Percentiles rank a stretch among this genome's conserved stretches.
Evolutionary conservation across 2,113 vertebrate species (phyloP).

Genomic region (Saguinus imperator): DNA sequence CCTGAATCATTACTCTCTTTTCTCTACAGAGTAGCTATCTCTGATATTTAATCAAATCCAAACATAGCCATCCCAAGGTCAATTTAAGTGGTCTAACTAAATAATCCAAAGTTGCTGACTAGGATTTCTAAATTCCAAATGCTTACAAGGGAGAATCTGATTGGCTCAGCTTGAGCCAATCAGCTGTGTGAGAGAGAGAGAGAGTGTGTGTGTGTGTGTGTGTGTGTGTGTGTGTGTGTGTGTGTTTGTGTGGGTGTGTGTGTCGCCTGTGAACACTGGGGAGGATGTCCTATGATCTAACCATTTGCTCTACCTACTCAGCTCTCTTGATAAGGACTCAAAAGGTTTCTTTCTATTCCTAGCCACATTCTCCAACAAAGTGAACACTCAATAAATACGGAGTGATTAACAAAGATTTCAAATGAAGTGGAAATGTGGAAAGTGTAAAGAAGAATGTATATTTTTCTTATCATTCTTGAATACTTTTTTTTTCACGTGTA

Average conservation of each 20-base stretch:
- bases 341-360: not conserved
- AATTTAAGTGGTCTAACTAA: not conserved
- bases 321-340: not conserved
- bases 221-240: not conserved
- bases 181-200: not conserved
- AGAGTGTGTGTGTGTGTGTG: not conserved
- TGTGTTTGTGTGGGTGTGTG: not conserved
- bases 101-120: not conserved
- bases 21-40: not conserved
- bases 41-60: not conserved
- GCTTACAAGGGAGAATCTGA: not conserved
- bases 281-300: not conserved
- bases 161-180: not conserved
- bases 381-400: not conserved
- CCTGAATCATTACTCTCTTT: not conserved
- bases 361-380: not conserved
- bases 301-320: not conserved
- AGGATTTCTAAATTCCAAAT: slow-evolving; percentile 27
- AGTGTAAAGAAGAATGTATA: not conserved
- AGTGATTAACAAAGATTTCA: not conserved
- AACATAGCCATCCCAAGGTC: not conserved
- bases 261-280: not conserved
- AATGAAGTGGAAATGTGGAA: slow-evolving; percentile 34
- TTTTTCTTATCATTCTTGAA: not conserved
- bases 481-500: not conserved